Base-by-base conservation (phyloP, 1,140 invertebrate genomes). In the Reticulitermes speratus region DNA sequence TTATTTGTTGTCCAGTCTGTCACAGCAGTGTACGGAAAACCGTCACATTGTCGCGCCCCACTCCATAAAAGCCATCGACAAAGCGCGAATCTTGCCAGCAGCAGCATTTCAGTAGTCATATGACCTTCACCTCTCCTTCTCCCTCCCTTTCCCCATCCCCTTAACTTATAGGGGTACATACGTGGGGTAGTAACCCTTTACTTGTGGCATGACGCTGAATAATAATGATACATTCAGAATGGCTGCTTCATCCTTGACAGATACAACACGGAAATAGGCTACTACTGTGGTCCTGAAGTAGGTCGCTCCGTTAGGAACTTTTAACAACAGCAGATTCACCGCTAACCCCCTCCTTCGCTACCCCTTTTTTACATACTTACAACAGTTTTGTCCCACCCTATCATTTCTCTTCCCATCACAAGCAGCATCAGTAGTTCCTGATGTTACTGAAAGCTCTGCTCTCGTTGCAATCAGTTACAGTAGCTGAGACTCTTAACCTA, bases 131-230 rank as follows among this genome's bases (percentile, higher is more conserved):
- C 65, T 25, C 65, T 75, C 65, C 65, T 30, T 25, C 65, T 75
- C 25, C n/a, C 25, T 75, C 1, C 25, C n/a, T 8, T 23, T 23
- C 55, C 14, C 65, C 65, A 65, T n/a, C 59, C 25, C 59, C 59
- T 65, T n/a, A 65, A 65, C 59, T 12, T 16, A 75, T 30, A 30
- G 65, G 25, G 65, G 65, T 75, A 6, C 25, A 30, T 75, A 30
- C 65, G 12, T 75, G 65, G 65, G 65, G 65, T 75, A n/a, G 65
- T 75, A 75, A 75, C 65, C 65, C 65, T 75, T 75, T 75, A 75
- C 65, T 75, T 75, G 65, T 75, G 65, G 65, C 65, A 75, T 75
- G 65, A 75, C 65, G 65, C 65, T 75, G 65, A 75, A 75, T 75
- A 75, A 75, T 75, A 75, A 75, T 75, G 65, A 75, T 75, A 75